Evolutionary conservation across 2,113 vertebrate genomes (phyloP), one percentile per base, ranked within the genome.

Genomic region (Tragelaphus buxtoni): DNA sequence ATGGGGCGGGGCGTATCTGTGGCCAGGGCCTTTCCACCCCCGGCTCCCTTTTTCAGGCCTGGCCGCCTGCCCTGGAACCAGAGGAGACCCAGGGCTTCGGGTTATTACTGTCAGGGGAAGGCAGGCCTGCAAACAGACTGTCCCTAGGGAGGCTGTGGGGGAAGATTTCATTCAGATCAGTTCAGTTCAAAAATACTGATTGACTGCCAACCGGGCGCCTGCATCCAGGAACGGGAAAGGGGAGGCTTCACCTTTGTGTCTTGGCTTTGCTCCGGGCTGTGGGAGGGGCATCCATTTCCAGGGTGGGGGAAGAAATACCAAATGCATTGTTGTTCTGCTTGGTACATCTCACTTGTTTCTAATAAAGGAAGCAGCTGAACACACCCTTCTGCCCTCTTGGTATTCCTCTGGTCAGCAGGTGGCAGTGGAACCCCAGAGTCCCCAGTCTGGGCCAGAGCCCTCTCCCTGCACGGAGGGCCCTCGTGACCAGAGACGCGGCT

Each of bases 301-400:
- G 85, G 90, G 74, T 49, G 0, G 85, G 79, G 84, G 79, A 85
- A 55, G 56, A 91, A 74, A 91, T 42, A 80, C 88, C 93, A 94
- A 96, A 90, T 55, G 56, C 51, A 61, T 88, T 96, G 93, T 91
- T 93, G 85, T 94, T 96, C 90, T 14, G 32, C 92, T 81, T 16
- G 55, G 32, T 95, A 49, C 96, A 60, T 87, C 89, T 89, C 96
- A 89, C 82, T 94, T 93, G 95, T 97, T 97, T 96, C 92, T 97
- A 98, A 98, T 98, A 98, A 98, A 97, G 92, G 93, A 95, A 96
- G 94, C 97, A 85, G 87, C 96, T 98, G 96, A 96, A 97, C 56
- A 74, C 93, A 85, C 51, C 53, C 18, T 53, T 72, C 65, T 32
- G 89, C 76, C 82, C 74, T 56, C 83, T 55, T 97, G 65, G 83